Conservation (phyloP, 2,113 vertebrate species). For the Myanophis thanlyinensis region DNA sequence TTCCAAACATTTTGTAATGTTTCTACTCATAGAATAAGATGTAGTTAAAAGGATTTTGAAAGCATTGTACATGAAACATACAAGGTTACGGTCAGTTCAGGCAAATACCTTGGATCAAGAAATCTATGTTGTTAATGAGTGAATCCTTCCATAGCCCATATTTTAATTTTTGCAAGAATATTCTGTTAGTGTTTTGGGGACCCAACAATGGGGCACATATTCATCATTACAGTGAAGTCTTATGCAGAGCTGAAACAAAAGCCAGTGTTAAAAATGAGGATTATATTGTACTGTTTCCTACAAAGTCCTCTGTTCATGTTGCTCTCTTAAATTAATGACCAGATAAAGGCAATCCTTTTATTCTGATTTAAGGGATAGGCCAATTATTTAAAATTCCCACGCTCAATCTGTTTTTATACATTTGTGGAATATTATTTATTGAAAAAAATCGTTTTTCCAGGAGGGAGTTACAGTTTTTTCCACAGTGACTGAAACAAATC, state of each 20-base stretch:
- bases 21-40: neutral
- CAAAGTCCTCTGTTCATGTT: slow-evolving; percentile 71
- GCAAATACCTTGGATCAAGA: neutral
- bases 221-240: slow-evolving; percentile 77
- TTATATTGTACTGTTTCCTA: slow-evolving; percentile 73
- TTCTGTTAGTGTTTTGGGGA: slow-evolving; percentile 66
- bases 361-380: slow-evolving; percentile 55
- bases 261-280: slow-evolving; percentile 64
- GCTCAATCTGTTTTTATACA: neutral
- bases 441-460: neutral
- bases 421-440: neutral
- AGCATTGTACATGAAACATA: neutral
- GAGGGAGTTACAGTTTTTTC: neutral
- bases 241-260: slow-evolving; percentile 77
- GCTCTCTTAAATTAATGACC: slow-evolving; percentile 62
- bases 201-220: slow-evolving; percentile 69
- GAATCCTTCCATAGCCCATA: slow-evolving; percentile 37
- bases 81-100: neutral
- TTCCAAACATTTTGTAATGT: neutral
- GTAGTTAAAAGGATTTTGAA: neutral
- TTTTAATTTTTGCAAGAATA: slow-evolving; percentile 66
- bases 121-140: slow-evolving; percentile 28
- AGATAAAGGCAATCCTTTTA: slow-evolving; percentile 58
- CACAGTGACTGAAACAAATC: neutral
- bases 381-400: slow-evolving; percentile 46